Base-by-base conservation (phyloP, 2,113 vertebrate genomes). In the Poeciliopsis occidentalis region DNA sequence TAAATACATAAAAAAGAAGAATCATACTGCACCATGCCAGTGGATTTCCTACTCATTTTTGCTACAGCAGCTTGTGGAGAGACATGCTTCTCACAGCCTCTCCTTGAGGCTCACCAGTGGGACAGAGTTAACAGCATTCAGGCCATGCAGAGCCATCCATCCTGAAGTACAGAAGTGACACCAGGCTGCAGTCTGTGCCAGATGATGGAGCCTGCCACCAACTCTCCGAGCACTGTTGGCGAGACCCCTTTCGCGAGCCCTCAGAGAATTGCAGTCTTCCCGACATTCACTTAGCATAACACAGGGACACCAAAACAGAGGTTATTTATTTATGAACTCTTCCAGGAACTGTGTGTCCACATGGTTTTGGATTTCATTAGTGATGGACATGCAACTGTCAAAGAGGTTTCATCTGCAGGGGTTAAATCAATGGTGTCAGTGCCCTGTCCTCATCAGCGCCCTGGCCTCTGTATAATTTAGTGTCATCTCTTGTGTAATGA, bases 241-340 rank as follows among this genome's bases (percentile, higher is more conserved):
- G 75, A 85, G 85, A 86, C 75, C 85, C 81, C 80, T 81, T 85
- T 89, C 76, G 69, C 51, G 6, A 2, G 72, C 85, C 93, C 90
- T 67, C 47, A 0, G 91, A 91, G 93, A 86, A 80, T 89, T 85
- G 68, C 77, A 69, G 84, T 81, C 86, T 91, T 89, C 75, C 88
- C 91, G 90, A 92, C 93, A 89, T 91, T 91, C 90, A 93, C 90
- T 93, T 90, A 89, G 85, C 78, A 87, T 89, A 91, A 92, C 90
- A 87, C 78, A 61, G 71, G 85, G 78, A 86, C 91, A 92, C 89
- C 93, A 93, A 92, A 93, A 94, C 91, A 93, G 85, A 88, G 74
- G 87, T 95, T 90, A 93, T 87, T 94, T 93, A 94, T 95, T 94
- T 87, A 95, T 94, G 91, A 89, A 82, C 76, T 87, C 86, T 92